phyloP scores from a whole-genome alignment of 2,888 invertebrate species.

The Silvanus unidentatus region DNA sequence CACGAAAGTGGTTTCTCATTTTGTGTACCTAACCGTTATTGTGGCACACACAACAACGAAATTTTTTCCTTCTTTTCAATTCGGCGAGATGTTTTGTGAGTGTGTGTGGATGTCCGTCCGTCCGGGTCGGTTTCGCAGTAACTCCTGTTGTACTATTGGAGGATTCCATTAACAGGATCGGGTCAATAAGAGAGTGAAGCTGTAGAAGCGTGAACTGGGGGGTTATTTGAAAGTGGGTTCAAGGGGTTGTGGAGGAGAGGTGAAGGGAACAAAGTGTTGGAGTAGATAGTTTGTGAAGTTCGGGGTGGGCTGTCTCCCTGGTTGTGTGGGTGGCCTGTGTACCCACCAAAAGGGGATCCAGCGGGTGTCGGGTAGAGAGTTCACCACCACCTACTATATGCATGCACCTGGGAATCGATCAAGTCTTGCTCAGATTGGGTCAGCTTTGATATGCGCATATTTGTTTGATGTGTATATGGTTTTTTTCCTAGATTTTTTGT shows the following conservation, averaged over 20 bases:
- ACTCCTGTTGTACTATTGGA: constrained; percentile 4
- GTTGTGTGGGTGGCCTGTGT: not conserved
- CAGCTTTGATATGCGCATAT: constrained; percentile 7
- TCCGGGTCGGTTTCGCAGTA: not conserved
- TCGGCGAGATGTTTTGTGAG: not conserved
- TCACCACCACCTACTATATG: constrained; percentile 5
- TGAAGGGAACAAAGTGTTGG: no score
- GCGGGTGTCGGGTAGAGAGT: constrained; percentile 2
- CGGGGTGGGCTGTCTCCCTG: not conserved
- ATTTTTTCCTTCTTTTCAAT: not conserved
- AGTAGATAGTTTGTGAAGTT: no score
- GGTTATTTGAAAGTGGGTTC: not conserved
- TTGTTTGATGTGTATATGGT: constrained; percentile 1
- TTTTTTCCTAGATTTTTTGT: not conserved
- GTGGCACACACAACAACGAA: not conserved
- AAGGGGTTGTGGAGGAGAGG: not conserved
- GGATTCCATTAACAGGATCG: constrained; percentile 8
- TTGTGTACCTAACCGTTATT: no score
- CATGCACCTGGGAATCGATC: constrained; percentile 9
- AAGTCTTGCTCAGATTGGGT: constrained; percentile 8
- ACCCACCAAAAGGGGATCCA: constrained; percentile 1
- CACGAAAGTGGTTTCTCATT: no score
- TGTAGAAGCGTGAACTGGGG: constrained; percentile 10
- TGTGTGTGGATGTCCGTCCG: not conserved
- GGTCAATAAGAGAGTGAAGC: constrained; percentile 10